Evolutionary conservation across 1,140 invertebrate species (phyloP), one percentile per base, ranked within the genome.

Genomic region (Danaus plexippus): DNA sequence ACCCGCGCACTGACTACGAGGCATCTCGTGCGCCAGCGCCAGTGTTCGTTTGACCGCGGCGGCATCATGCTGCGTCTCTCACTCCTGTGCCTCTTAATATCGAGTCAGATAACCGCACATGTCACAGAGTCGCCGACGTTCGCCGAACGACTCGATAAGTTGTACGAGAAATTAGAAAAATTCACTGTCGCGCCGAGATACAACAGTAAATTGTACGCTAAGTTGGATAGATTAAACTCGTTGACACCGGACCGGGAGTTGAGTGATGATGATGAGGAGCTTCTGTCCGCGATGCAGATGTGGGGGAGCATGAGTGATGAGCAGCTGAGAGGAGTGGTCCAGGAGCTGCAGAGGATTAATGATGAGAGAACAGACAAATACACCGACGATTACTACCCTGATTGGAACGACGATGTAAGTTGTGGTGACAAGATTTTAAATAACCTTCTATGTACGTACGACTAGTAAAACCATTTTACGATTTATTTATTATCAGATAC

Each of bases 331-430:
- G 72, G 61, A 7, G 59, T 81, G 11, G 63, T 75, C 11, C 69
- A 73, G 18, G 76, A 81, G 10, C 32, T 83, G 52, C 76, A 80
- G 54, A 50, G 54, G n/a, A 63, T 79, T 47, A 77, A 66, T 63
- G 71, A 71, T 10, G 71, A 76, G 4, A 67, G 64, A 42, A 67
- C 51, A 53, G 73, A 77, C n/a, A 61, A 63, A n/a, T 5, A 68
- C 43, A 18, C 53, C 0, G 76, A 81, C 8, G 61, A 75, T 12
- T 73, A 81, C 22, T 61, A 52, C 56, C 61, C 54, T 43, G 71
- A 77, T 13, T 79, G 73, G 71, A 69, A 67, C 58, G 81, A 85
- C 60, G 75, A 77, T 72, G 82, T 85, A 59, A 71, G 80, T 75
- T 8, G 4, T 11, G 18, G 44, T 42, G 43, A 10, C 44, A 5